Base-by-base conservation (phyloP, 2,797 vertebrate species). In the Petrocephalus sullivani region DNA sequence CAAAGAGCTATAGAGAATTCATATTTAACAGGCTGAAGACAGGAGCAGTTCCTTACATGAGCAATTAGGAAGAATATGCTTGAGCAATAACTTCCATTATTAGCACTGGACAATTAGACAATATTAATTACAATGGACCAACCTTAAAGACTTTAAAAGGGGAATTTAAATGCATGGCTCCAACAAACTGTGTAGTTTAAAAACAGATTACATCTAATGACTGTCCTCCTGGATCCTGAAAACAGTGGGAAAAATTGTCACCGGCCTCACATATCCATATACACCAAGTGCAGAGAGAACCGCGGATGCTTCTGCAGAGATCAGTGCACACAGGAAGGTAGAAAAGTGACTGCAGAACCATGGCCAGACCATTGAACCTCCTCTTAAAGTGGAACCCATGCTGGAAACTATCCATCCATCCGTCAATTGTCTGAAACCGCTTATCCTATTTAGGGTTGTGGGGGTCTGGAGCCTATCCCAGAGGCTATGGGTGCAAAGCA, bases 21-120 rank as follows among this genome's bases (percentile, higher is more conserved):
- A 88, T 85, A 75, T 85, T 85, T 88, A 88, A 85, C 49, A 84
- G 51, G 28, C 49, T 21, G 87, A 54, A 75, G 58, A 81, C 28
- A 84, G 87, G 46, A 64, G 81, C 54, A 67, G 49, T 51, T 37
- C 21, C 56, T 41, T 60, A 23, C n/a, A 64, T 56, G 2, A 88
- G 41, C 57, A 51, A 51, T 54, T 1, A 53, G 41, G 37, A 87
- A 64, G 37, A 21, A 10, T 41, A 33, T 12, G 33, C 12, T 49
- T n/a, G 46, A 33, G 16, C 51, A 75, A 14, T 67, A 67, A 67
- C 61, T 28, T 67, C 23, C 61, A 67, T 4, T 67, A 67, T 12
- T 33, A 67, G 23, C 61, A 64, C 12, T 28, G 2, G 21, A 9
- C 23, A 67, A 33, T 67, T 67, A 12, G 10, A 67, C 61, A 54